These are phyloP conservation scores for Helicolenus hilgendorfi DNA, from an alignment of 2,797 vertebrate species.

Conservation along the genomic window DNA sequence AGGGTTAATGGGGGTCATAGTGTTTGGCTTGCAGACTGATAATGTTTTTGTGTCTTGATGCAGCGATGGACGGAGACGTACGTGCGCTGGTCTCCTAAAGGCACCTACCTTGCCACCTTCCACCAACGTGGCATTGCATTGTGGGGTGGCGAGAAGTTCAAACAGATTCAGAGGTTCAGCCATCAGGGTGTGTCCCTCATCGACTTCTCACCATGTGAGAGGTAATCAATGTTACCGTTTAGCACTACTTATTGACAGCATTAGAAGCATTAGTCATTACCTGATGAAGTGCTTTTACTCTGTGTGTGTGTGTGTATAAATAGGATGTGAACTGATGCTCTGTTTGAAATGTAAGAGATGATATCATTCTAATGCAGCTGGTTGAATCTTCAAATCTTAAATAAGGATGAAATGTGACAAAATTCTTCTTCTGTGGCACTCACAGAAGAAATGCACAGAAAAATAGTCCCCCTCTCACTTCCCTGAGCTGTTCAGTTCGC, in stretches of 20 bases:
- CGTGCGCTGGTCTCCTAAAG: constrained; percentile 98
- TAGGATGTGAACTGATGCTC: neutral
- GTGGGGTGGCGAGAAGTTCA: constrained; percentile 99
- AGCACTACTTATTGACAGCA: neutral
- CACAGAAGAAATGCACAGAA: neutral
- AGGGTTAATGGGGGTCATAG: no score
- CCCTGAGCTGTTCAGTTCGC: no score
- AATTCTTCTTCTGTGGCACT: neutral
- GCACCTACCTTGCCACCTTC: constrained; percentile 97
- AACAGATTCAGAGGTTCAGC: constrained; percentile 98
- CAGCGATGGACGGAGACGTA: constrained; percentile 99
- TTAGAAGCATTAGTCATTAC: neutral
- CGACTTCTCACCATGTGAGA: constrained; percentile 99
- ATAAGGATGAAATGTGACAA: neutral
- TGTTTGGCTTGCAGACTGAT: neutral
- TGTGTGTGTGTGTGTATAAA: neutral
- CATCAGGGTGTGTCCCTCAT: constrained; percentile 98
- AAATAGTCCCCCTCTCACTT: no score
- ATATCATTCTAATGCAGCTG: neutral
- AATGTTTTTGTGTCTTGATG: neutral
- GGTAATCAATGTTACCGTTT: constrained; percentile 83
- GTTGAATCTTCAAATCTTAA: neutral
- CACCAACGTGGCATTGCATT: constrained; percentile 97
- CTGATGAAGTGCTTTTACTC: neutral
- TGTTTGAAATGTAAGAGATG: neutral